Percentiles rank a stretch among this genome's conserved stretches.
Evolutionary conservation across 2,888 invertebrate genomes (phyloP).

Genomic region (Pecten maximus): DNA sequence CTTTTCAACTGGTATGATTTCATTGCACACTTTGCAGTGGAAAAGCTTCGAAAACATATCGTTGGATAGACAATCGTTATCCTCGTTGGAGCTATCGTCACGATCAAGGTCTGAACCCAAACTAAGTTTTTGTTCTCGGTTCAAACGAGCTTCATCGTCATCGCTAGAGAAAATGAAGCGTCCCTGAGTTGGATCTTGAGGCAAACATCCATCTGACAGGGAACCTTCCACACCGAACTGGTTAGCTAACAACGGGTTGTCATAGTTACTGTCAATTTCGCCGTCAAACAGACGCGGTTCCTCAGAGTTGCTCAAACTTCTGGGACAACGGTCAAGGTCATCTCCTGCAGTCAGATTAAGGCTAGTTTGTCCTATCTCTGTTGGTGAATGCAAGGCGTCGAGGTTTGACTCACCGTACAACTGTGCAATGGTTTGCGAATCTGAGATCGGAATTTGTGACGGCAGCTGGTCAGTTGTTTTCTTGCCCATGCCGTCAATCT

Average conservation of each 20-base stretch:
- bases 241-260: neutral
- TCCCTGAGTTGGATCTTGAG: neutral
- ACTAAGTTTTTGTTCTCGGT: constrained; percentile 24
- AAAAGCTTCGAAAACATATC: constrained; percentile 71
- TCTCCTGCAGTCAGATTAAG: neutral
- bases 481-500: neutral
- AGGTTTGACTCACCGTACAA: neutral
- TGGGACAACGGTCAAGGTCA: neutral
- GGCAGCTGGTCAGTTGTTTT: neutral
- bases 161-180: constrained; percentile 38
- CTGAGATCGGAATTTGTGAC: neutral
- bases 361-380: neutral
- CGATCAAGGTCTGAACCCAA: neutral
- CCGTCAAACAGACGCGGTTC: constrained; percentile 9
- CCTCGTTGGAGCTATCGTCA: constrained; percentile 23
- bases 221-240: neutral
- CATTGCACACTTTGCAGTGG: constrained; percentile 74
- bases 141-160: constrained; percentile 40
- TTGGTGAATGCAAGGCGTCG: neutral
- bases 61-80: constrained; percentile 48
- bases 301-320: neutral
- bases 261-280: constrained; percentile 9
- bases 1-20: constrained; percentile 68
- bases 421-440: neutral
- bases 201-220: neutral